A percentile compares a stretch with the other conserved stretches of the same genome.
phyloP scores from a whole-genome alignment of 1,140 invertebrate genomes.

The Dermatophagoides farinae region DNA sequence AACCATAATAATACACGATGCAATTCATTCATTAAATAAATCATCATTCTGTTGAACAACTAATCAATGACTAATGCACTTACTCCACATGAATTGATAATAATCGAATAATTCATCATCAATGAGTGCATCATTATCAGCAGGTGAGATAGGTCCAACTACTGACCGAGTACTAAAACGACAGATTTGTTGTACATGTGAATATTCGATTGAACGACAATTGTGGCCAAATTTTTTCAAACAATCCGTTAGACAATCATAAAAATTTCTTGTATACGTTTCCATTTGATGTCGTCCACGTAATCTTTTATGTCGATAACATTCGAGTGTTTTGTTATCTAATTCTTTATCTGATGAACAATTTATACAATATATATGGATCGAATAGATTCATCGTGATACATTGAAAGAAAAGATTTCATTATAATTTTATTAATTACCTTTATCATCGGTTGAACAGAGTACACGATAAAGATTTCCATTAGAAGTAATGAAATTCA shows the following conservation, averaged over 20 bases:
- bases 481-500: slow-evolving; percentile 17
- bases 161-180: slow-evolving; percentile 54
- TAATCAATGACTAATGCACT: slow-evolving; percentile 27
- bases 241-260: slow-evolving; percentile 70
- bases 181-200: slow-evolving; percentile 57
- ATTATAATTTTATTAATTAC: slow-evolving; percentile 16
- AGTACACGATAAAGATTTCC: slow-evolving; percentile 21
- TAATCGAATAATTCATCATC: slow-evolving; percentile 76
- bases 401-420: not conserved
- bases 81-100: slow-evolving; percentile 51
- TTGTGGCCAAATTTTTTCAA: slow-evolving; percentile 32
- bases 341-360: slow-evolving; percentile 16
- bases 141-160: not conserved
- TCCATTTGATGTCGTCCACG: slow-evolving; percentile 70
- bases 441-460: slow-evolving; percentile 22
- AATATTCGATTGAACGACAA: slow-evolving; percentile 65
- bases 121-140: slow-evolving; percentile 32
- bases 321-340: slow-evolving; percentile 50
- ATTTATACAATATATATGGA: too few species aligned
- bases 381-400: too few species aligned
- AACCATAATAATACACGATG: not conserved
- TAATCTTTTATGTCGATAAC: slow-evolving; percentile 58
- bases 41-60: too few species aligned
- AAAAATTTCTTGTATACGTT: slow-evolving; percentile 57
- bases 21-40: too few species aligned